Conservation (phyloP, 2,888 invertebrate genomes). For the Acleris literana region DNA sequence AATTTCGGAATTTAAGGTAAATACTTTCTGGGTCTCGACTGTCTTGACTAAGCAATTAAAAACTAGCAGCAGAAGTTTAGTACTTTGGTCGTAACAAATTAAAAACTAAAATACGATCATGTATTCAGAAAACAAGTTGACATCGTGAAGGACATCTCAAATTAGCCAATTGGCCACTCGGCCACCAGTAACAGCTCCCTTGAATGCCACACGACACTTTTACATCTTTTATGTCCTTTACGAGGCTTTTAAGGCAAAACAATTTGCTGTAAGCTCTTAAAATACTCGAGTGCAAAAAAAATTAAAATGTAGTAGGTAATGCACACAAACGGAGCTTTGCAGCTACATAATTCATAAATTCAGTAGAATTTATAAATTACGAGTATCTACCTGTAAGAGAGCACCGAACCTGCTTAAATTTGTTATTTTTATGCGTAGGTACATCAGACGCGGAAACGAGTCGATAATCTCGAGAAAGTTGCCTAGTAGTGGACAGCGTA, state of each 20-base stretch:
- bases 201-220: constrained; percentile 61
- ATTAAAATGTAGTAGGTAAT: neutral
- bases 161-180: constrained; percentile 56
- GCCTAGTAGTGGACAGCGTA: constrained; percentile 55
- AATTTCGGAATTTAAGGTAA: no score
- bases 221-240: constrained; percentile 49
- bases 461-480: constrained; percentile 67
- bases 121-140: constrained; percentile 37
- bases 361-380: no score
- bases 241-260: constrained; percentile 3
- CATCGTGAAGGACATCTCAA: constrained; percentile 56
- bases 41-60: no score
- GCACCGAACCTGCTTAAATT: constrained; percentile 16
- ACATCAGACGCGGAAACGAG: constrained; percentile 47
- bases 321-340: neutral
- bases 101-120: neutral
- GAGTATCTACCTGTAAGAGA: no score
- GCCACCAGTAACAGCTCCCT: constrained; percentile 48
- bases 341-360: no score
- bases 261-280: constrained; percentile 3
- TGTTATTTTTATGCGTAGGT: constrained; percentile 26
- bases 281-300: constrained; percentile 1
- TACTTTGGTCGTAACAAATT: neutral
- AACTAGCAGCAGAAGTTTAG: no score
- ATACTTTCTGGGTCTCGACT: no score